A percentile compares a stretch with the other conserved stretches of the same genome.
phyloP scores from a whole-genome alignment of 1,140 invertebrate species.

The Drosophila arizonae region DNA sequence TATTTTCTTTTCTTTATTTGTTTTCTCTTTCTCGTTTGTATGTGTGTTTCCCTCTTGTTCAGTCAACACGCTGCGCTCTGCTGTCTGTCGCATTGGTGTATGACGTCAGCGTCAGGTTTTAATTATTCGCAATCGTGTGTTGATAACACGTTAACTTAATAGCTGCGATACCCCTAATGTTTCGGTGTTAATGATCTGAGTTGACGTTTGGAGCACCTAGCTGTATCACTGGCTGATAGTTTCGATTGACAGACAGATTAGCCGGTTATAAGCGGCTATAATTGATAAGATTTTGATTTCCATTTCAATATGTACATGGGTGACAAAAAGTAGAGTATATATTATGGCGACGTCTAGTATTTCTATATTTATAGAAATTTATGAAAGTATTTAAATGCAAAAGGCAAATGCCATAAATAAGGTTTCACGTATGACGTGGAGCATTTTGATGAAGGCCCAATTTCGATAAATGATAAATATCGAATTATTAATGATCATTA shows the following conservation, averaged over 20 bases:
- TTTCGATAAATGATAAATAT: too few species aligned
- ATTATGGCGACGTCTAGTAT: background rate
- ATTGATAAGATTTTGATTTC: conserved; percentile 1
- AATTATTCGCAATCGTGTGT: conserved; percentile 35
- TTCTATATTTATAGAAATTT: background rate
- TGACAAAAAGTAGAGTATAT: background rate
- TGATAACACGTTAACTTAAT: conserved; percentile 36
- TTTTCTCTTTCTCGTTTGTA: conserved; percentile 5
- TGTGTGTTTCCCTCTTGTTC: conserved; percentile 4
- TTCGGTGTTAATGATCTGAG: conserved; percentile 6
- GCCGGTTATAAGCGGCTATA: background rate
- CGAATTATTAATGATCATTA: too few species aligned
- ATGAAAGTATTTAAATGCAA: background rate
- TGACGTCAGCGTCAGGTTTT: conserved; percentile 38
- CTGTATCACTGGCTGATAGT: background rate
- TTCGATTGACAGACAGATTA: conserved; percentile 6
- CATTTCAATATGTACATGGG: background rate
- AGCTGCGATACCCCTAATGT: background rate
- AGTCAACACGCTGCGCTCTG: conserved; percentile 12
- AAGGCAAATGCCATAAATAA: too few species aligned
- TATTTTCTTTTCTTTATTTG: conserved; percentile 1
- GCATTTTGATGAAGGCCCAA: too few species aligned
- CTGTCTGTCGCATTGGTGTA: conserved; percentile 16
- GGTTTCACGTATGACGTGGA: too few species aligned
- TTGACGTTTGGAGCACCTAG: conserved; percentile 4